Base-by-base conservation (phyloP, 2,113 vertebrate species). In the Coryphaenoides rupestris region DNA sequence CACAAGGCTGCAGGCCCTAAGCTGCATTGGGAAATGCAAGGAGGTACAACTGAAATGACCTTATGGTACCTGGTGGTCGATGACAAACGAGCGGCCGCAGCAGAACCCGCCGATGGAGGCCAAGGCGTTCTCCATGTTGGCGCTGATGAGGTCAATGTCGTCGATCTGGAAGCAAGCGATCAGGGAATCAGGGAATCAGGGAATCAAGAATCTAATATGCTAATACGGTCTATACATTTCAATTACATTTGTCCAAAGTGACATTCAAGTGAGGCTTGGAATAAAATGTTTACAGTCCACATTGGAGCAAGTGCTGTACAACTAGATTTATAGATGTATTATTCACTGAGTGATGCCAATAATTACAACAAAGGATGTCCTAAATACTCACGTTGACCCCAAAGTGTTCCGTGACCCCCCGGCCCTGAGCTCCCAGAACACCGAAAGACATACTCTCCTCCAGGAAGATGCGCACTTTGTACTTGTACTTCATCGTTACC, bases 391-490 rank as follows among this genome's bases (percentile, higher is more conserved):
- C 96, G 40, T 85, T 94, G 74, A 98, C 93, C 50, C 95, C 96
- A 75, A 95, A 99, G 76, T 99, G 97, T 63, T 99, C 97, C 0
- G 95, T 99, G 76, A 98, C 92, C 63, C 96, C 96, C 80, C 94
- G 87, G 40, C 97, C 97, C 0, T 95, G 93, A 28, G 95, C 92
- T 55, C 97, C 97, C 63, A 99, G 85, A 54, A 99, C 97, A 16
- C 97, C 97, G 65, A 99, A 99, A 0, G 96, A 99, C 86, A 99
- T 91, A 73, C 96, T 98, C 87, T 99, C 97, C 68, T 99, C 97
- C 82, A 98, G 84, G 67, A 98, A 98, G 84, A 98, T 92, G 60
- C 97, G 92, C 57, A 97, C 94, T 86, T 98, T 99, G 81, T 98
- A 98, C 75, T 92, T 95, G 77, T 98, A 99, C 70, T 99, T 99